These are phyloP conservation scores for Heliconius nattereri DNA, from an alignment of 1,140 invertebrate species.

Conservation along the genomic window DNA sequence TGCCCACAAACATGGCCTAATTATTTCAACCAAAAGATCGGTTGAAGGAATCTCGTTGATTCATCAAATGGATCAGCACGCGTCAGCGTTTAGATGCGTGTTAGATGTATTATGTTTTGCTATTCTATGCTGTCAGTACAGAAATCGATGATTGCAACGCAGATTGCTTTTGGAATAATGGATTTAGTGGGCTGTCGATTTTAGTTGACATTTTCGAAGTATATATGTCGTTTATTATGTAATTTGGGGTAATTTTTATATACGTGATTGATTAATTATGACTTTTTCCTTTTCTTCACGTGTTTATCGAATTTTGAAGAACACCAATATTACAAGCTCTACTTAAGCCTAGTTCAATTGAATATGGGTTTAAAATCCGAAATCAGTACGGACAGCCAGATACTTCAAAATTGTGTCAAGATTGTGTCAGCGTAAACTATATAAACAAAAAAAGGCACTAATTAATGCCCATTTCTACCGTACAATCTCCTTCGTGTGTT, in stretches of 20 bases:
- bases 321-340: too few species aligned
- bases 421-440: not conserved
- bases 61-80: slow-evolving; percentile 43
- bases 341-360: too few species aligned
- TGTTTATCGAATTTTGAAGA: too few species aligned
- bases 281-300: too few species aligned
- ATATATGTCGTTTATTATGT: not conserved
- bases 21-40: slow-evolving; percentile 33
- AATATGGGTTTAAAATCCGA: too few species aligned
- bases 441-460: not conserved
- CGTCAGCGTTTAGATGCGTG: slow-evolving; percentile 33
- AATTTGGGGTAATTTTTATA: too few species aligned
- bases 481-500: too few species aligned
- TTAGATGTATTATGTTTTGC: slow-evolving; percentile 32
- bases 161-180: slow-evolving; percentile 24
- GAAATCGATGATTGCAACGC: slow-evolving; percentile 31
- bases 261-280: too few species aligned
- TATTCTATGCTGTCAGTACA: slow-evolving; percentile 22
- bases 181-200: slow-evolving; percentile 18
- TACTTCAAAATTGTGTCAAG: too few species aligned
- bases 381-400: too few species aligned
- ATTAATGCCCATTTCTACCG: too few species aligned
- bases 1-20: not conserved
- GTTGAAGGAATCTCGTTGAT: slow-evolving; percentile 41
- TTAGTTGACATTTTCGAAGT: not conserved